Percentiles rank a stretch among this genome's conserved stretches.
Evolutionary conservation across 2,797 vertebrate species (phyloP).

Genomic region (Atherinosoma microstoma): DNA sequence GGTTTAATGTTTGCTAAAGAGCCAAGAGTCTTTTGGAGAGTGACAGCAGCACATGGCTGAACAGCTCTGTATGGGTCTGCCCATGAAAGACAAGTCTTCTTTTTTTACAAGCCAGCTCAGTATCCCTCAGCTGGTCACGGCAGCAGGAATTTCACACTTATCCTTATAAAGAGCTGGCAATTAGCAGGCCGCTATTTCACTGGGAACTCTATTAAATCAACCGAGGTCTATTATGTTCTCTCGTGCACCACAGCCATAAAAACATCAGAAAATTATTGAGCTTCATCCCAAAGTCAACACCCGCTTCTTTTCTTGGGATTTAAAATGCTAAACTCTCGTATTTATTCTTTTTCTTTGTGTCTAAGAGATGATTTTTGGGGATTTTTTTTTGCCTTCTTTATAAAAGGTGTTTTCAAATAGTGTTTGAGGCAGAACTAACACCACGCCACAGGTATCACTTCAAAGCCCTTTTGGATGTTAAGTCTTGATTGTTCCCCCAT

Average conservation of each 20-base stretch:
- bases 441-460: constrained; percentile 73
- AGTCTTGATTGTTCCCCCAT: constrained; percentile 74
- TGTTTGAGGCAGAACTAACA: constrained; percentile 42
- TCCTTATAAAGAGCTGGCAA: constrained; percentile 61
- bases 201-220: constrained; percentile 49
- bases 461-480: constrained; percentile 75
- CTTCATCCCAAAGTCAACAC: constrained; percentile 65
- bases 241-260: constrained; percentile 41
- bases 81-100: constrained; percentile 70
- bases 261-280: constrained; percentile 53
- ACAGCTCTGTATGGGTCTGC: constrained; percentile 57
- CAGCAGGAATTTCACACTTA: constrained; percentile 67
- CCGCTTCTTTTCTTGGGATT: constrained; percentile 47
- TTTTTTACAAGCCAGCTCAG: constrained; percentile 66
- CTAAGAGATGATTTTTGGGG: background rate
- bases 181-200: constrained; percentile 67
- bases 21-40: constrained; percentile 63
- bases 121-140: constrained; percentile 70
- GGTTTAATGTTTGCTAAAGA: constrained; percentile 73
- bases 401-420: constrained; percentile 36
- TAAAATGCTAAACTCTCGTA: constrained; percentile 29
- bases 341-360: constrained; percentile 8
- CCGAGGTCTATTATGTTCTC: constrained; percentile 49
- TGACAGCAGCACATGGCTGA: constrained; percentile 76
- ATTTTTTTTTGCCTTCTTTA: background rate